Evolutionary conservation across 2,888 invertebrate species (phyloP).

Genomic region (Trichogramma evanescens): DNA sequence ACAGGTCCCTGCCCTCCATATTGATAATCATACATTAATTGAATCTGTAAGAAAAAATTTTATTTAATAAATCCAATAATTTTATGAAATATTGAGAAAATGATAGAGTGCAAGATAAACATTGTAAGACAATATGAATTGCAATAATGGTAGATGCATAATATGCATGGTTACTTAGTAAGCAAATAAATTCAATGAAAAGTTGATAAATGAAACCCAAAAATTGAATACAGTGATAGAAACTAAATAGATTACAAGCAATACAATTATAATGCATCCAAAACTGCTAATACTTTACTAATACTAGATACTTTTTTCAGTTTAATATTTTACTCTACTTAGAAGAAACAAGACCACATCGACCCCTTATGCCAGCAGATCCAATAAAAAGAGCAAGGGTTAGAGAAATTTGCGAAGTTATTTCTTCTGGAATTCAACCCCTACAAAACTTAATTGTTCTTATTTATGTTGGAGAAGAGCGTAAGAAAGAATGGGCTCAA

Average conservation of each 20-base stretch:
- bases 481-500: conserved; percentile 50
- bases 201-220: background rate
- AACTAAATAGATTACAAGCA: background rate
- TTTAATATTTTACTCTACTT: conserved; percentile 63
- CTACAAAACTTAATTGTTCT: conserved; percentile 57
- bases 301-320: conserved; percentile 47
- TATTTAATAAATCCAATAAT: background rate
- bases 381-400: conserved; percentile 53
- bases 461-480: conserved; percentile 45
- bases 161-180: background rate
- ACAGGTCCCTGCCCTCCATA: conserved; percentile 48
- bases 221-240: background rate
- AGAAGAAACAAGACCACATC: conserved; percentile 55
- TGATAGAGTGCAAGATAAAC: background rate
- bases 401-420: conserved; percentile 50
- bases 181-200: background rate
- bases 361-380: conserved; percentile 52
- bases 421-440: conserved; percentile 65
- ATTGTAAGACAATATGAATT: background rate
- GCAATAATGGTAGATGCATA: background rate
- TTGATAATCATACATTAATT: conserved; percentile 41
- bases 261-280: background rate
- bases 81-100: background rate
- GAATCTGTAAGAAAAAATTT: conserved; percentile 7
- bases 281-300: conserved; percentile 21